Percentiles rank a stretch among this genome's conserved stretches.
Evolutionary conservation across 2,888 invertebrate genomes (phyloP).

Genomic region (Desoria tigrina): DNA sequence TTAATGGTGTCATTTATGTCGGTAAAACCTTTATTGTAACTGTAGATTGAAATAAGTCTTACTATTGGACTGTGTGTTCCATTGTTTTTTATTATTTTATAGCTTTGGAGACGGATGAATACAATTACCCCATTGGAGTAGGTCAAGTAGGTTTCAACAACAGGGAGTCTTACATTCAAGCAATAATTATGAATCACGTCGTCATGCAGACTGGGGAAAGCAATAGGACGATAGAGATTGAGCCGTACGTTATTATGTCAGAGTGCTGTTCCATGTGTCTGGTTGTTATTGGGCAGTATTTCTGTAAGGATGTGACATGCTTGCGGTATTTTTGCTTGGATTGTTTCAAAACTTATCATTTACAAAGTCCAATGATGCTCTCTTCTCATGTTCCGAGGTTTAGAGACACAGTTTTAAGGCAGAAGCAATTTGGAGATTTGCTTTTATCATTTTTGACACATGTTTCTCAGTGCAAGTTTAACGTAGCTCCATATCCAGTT

Average conservation of each 20-base stretch:
- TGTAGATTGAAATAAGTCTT: too few relatives aligned
- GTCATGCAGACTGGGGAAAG: neutral
- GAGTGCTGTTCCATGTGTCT: neutral
- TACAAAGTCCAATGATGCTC: too few relatives aligned
- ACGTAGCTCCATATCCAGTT: too few relatives aligned
- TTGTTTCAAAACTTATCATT: neutral
- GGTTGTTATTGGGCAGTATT: neutral
- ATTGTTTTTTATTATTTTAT: neutral
- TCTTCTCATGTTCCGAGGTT: too few relatives aligned
- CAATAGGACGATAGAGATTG: neutral
- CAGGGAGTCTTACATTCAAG: neutral
- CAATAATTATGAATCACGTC: neutral
- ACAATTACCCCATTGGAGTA: neutral
- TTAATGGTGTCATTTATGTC: neutral
- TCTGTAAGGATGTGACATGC: neutral
- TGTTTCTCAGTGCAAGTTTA: too few relatives aligned
- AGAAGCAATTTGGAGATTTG: too few relatives aligned
- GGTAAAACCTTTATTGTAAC: too few relatives aligned
- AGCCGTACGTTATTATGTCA: neutral
- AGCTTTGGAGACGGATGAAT: neutral
- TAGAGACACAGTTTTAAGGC: too few relatives aligned
- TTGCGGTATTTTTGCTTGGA: neutral
- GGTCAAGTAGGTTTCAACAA: neutral
- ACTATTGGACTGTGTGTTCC: neutral
- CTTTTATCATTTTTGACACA: too few relatives aligned